Evolutionary conservation across 2,797 vertebrate genomes (phyloP).

Genomic region (Coregonus sp.): DNA sequence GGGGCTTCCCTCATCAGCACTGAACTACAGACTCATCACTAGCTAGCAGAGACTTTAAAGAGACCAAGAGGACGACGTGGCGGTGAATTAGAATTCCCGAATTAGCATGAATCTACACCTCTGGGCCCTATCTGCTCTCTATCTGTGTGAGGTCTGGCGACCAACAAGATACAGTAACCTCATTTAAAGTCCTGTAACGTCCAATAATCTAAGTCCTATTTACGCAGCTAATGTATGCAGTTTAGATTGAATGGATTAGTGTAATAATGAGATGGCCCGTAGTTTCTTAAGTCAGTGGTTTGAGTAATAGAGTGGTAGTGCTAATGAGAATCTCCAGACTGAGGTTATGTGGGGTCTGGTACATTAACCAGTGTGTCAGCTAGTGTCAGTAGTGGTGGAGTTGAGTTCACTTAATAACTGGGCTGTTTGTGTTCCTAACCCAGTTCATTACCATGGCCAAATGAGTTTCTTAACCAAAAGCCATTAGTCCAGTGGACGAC

Average conservation of each 20-base stretch:
- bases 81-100: conserved; percentile 11
- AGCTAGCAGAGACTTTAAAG: conserved; percentile 19
- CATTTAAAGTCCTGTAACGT: conserved; percentile 49
- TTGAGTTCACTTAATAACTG: conserved; percentile 73
- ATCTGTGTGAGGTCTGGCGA: conserved; percentile 6
- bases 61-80: conserved; percentile 29
- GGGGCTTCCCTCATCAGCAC: conserved; percentile 76
- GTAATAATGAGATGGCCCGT: conserved; percentile 65
- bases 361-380: conserved; percentile 44
- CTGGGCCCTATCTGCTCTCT: conserved; percentile 63
- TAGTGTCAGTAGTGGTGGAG: conserved; percentile 49
- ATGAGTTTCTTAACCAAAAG: conserved; percentile 71
- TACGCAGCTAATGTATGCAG: conserved; percentile 66
- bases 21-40: conserved; percentile 66
- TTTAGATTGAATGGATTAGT: conserved; percentile 63
- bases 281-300: conserved; percentile 69
- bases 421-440: conserved; percentile 72
- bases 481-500: conserved; percentile 65
- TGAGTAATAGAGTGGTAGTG: conserved; percentile 66
- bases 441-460: conserved; percentile 74
- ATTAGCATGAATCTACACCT: conserved; percentile 46
- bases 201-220: conserved; percentile 38
- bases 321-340: conserved; percentile 48
- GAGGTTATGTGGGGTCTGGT: conserved; percentile 52
- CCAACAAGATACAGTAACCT: background rate